A percentile compares a stretch with the other conserved stretches of the same genome.
phyloP scores from a whole-genome alignment of 2,113 vertebrate species.

The Gallinago media region DNA sequence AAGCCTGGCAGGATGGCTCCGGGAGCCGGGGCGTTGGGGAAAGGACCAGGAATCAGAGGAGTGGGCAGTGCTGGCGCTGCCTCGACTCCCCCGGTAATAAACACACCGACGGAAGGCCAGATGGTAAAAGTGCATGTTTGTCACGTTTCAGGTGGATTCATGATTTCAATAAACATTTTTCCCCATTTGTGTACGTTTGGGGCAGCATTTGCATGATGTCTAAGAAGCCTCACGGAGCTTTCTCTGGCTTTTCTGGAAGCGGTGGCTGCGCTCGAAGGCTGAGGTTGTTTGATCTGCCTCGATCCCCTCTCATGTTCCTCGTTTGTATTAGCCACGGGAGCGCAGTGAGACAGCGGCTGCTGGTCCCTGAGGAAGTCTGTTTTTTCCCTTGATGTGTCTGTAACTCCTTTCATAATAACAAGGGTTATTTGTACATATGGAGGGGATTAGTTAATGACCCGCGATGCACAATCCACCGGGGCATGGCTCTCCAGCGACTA shows the following conservation, averaged over 20 bases:
- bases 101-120: background rate
- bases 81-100: slow-evolving; percentile 28
- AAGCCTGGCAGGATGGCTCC: background rate
- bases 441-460: slow-evolving; percentile 28
- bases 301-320: background rate
- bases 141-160: background rate
- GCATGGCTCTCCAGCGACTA: background rate
- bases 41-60: background rate
- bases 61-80: background rate
- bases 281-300: background rate
- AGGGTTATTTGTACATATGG: background rate
- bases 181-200: background rate
- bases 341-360: background rate
- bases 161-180: slow-evolving; percentile 36
- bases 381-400: slow-evolving; percentile 27
- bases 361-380: slow-evolving; percentile 3
- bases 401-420: background rate
- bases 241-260: background rate
- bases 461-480: fast-evolving
- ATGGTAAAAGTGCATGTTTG: slow-evolving; percentile 6
- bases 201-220: background rate
- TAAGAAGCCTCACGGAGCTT: background rate
- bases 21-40: background rate
- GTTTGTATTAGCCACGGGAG: background rate
- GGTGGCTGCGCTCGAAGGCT: background rate